These are phyloP conservation scores for Coranthus polyacanthus DNA, from an alignment of 2,797 vertebrate genomes.

Conservation along the genomic window DNA sequence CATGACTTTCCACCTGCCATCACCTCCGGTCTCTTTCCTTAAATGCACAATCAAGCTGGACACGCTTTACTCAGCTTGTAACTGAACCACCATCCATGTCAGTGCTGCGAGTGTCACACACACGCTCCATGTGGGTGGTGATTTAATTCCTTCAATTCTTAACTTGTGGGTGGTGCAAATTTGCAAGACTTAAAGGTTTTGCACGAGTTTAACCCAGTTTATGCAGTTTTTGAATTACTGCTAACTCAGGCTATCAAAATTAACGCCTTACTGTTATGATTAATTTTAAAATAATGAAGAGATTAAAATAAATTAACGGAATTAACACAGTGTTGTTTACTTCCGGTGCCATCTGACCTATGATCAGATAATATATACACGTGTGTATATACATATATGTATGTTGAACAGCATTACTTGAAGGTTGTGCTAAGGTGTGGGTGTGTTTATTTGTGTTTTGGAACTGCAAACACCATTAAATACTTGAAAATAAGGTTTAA, in stretches of 20 bases:
- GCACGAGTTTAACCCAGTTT: conserved; percentile 15
- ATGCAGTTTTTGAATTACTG: conserved; percentile 5
- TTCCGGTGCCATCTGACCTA: too few species aligned
- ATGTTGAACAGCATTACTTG: too few species aligned
- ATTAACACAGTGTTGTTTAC: too few species aligned
- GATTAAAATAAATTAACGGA: too few species aligned
- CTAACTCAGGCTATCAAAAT: conserved; percentile 10
- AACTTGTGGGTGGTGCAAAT: conserved; percentile 28
- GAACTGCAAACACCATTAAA: too few species aligned
- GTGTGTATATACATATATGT: too few species aligned
- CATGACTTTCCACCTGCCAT: neutral
- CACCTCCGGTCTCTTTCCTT: neutral
- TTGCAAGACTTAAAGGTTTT: conserved; percentile 28
- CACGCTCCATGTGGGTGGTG: conserved; percentile 23
- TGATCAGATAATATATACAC: too few species aligned
- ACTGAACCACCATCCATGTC: conserved; percentile 6
- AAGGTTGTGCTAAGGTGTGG: too few species aligned
- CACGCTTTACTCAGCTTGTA: neutral
- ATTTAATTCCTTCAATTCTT: conserved; percentile 32
- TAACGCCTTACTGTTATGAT: too few species aligned
- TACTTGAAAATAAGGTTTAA: too few species aligned
- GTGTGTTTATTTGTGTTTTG: too few species aligned
- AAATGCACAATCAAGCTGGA: neutral
- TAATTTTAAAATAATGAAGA: too few species aligned
- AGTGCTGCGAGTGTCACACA: neutral